A percentile compares a stretch with the other conserved stretches of the same genome.
phyloP scores from a whole-genome alignment of 2,888 invertebrate genomes.

The Incurvaria masculella region DNA sequence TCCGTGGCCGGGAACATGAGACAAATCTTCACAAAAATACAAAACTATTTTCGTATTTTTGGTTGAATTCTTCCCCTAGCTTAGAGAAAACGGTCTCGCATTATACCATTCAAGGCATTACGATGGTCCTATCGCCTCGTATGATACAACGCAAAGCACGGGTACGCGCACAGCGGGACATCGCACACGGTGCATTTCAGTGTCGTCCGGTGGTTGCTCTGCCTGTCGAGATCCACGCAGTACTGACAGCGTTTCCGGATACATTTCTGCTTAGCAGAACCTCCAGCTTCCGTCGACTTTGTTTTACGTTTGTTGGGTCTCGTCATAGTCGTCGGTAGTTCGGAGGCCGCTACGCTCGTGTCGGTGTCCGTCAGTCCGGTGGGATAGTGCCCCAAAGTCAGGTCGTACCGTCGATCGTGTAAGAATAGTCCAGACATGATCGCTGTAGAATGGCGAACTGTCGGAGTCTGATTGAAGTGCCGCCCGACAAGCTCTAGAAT shows the following conservation, averaged over 20 bases:
- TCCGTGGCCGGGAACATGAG: too few species aligned
- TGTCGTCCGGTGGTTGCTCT: not conserved
- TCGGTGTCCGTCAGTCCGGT: too few species aligned
- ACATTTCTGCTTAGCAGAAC: too few species aligned
- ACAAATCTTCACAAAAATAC: too few species aligned
- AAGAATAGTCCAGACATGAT: too few species aligned
- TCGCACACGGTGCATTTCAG: not conserved
- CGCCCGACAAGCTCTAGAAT: not conserved
- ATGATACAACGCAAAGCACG: not conserved
- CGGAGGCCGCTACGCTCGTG: not conserved
- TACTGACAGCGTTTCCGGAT: not conserved
- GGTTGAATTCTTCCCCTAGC: too few species aligned
- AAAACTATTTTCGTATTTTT: too few species aligned
- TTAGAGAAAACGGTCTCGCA: too few species aligned
- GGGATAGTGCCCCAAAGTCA: not conserved
- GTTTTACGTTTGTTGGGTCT: not conserved
- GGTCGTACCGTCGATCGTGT: too few species aligned
- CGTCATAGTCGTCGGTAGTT: not conserved
- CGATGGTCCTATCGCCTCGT: not conserved
- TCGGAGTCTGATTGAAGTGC: not conserved
- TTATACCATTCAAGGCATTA: too few species aligned
- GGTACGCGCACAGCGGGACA: not conserved
- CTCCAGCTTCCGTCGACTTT: not conserved
- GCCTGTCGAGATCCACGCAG: not conserved
- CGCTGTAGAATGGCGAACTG: too few species aligned